Percentiles rank a stretch among this genome's conserved stretches.
Evolutionary conservation across 2,888 invertebrate species (phyloP).

Genomic region (Metellina segmentata): DNA sequence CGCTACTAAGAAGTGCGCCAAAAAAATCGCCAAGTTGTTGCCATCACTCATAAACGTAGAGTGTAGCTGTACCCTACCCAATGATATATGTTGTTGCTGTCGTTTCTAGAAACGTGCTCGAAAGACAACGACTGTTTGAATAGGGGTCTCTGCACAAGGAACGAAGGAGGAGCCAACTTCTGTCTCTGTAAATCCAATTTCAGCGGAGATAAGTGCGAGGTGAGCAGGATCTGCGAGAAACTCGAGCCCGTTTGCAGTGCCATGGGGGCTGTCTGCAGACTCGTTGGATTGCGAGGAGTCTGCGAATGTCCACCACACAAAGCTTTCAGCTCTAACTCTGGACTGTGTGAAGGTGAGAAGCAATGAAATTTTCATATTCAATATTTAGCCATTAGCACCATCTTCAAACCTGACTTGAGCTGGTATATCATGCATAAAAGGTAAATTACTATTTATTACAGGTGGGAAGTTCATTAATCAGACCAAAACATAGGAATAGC

Average conservation of each 20-base stretch:
- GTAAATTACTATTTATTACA: no score
- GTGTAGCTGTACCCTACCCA: no score
- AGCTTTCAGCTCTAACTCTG: background rate
- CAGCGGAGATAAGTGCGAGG: background rate
- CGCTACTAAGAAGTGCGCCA: no score
- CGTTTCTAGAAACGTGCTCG: background rate
- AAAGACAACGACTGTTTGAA: background rate
- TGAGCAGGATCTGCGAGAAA: background rate
- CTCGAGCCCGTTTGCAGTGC: background rate
- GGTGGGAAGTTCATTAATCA: no score
- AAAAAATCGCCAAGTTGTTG: no score
- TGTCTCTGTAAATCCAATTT: background rate
- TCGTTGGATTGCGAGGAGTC: background rate
- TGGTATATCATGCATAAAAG: no score
- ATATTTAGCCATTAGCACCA: no score
- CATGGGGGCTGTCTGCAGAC: background rate
- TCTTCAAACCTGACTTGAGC: no score
- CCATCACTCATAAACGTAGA: no score
- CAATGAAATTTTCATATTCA: no score
- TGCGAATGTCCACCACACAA: background rate
- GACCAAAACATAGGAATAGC: no score
- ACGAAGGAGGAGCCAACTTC: background rate
- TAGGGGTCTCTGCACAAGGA: background rate
- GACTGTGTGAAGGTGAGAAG: conserved; percentile 6
- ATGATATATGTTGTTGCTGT: no score